A percentile compares a stretch with the other conserved stretches of the same genome.
phyloP scores from a whole-genome alignment of 1,140 invertebrate genomes.

The Drosophila grimshawi region DNA sequence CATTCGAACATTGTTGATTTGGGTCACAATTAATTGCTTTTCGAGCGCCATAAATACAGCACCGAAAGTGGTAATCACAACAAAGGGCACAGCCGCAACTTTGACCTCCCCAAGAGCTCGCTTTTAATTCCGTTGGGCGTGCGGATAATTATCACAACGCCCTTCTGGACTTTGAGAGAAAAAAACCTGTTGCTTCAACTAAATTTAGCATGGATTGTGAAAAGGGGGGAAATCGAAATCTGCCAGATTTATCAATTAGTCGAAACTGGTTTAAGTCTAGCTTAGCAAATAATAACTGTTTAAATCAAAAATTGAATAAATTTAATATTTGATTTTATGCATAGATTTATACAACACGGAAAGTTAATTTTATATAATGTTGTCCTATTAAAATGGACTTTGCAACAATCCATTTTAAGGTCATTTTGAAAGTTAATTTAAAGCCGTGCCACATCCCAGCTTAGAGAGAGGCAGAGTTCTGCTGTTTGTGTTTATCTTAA shows the following conservation, averaged over 20 bases:
- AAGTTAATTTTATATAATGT: neutral
- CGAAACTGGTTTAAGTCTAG: too few species aligned
- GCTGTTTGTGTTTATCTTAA: conserved; percentile 72
- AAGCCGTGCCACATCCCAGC: neutral
- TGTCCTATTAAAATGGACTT: conserved; percentile 10
- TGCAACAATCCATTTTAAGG: neutral
- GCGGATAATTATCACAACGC: conserved; percentile 24
- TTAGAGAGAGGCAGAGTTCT: conserved; percentile 1
- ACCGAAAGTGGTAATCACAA: conserved; percentile 67
- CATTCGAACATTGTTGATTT: conserved; percentile 72
- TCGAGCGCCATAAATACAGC: conserved; percentile 71
- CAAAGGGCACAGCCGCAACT: conserved; percentile 57
- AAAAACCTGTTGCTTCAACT: conserved; percentile 24
- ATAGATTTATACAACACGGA: too few species aligned
- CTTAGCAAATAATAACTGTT: too few species aligned
- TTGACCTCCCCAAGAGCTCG: conserved; percentile 35
- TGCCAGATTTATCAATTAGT: too few species aligned
- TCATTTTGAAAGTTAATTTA: conserved; percentile 9
- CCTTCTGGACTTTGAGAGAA: neutral
- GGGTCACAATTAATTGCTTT: conserved; percentile 81
- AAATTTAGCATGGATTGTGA: conserved; percentile 10
- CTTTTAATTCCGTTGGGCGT: neutral
- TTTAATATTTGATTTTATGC: too few species aligned
- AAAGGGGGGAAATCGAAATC: neutral
- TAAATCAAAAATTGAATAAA: too few species aligned